phyloP scores from a whole-genome alignment of 2,888 invertebrate species.

The Caenorhabditis sp. region DNA sequence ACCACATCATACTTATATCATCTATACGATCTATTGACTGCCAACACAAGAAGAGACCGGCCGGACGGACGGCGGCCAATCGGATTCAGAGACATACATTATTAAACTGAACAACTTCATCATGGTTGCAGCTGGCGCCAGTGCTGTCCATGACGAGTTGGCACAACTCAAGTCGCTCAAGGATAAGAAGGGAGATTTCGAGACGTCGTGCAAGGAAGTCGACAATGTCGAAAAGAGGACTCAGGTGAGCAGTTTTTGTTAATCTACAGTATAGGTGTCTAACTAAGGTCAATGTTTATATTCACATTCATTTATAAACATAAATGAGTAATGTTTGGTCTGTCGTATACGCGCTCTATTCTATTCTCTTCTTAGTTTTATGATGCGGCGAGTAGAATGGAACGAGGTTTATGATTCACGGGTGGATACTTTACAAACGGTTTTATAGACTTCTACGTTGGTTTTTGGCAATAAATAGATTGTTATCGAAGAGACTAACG shows the following conservation, averaged over 20 bases:
- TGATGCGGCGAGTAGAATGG: constrained; percentile 8
- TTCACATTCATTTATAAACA: constrained; percentile 27
- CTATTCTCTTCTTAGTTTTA: constrained; percentile 2
- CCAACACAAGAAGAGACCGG: constrained; percentile 20
- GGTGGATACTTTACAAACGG: background rate
- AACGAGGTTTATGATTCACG: constrained; percentile 7
- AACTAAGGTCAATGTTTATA: constrained; percentile 43
- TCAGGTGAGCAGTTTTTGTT: constrained; percentile 56
- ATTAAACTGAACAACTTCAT: constrained; percentile 7
- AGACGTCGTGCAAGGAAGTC: constrained; percentile 76
- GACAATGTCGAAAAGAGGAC: constrained; percentile 71
- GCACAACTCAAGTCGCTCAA: constrained; percentile 75
- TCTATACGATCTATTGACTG: constrained; percentile 61
- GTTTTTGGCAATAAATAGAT: constrained; percentile 2
- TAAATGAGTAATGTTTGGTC: constrained; percentile 51
- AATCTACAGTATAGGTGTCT: constrained; percentile 21
- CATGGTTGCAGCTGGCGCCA: constrained; percentile 76
- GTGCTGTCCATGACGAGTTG: constrained; percentile 79
- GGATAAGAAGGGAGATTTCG: constrained; percentile 79
- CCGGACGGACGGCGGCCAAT: constrained; percentile 8
- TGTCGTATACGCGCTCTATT: background rate
- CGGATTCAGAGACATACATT: constrained; percentile 6
- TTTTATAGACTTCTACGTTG: background rate
- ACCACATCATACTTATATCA: constrained; percentile 63
- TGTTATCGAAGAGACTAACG: background rate